Evolutionary conservation across 2,888 invertebrate genomes (phyloP).

Genomic region (Girardia tigrina): DNA sequence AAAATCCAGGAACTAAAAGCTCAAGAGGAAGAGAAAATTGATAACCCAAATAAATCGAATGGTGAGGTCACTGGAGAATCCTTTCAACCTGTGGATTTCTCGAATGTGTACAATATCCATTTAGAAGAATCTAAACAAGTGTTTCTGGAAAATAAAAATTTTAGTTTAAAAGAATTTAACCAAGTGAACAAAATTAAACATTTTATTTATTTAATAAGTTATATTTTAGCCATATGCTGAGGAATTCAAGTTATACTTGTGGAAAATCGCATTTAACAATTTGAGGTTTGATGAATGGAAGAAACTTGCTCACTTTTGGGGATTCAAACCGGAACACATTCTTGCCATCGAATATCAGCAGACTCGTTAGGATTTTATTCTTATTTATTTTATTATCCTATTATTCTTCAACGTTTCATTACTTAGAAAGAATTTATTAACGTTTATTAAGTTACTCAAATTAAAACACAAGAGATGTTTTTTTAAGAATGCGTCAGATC

Average conservation of each 20-base stretch:
- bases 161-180: neutral
- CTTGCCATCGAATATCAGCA: constrained; percentile 62
- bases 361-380: constrained; percentile 56
- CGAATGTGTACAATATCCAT: neutral
- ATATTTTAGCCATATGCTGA: constrained; percentile 41
- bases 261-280: constrained; percentile 52
- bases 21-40: neutral
- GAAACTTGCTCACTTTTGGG: constrained; percentile 58
- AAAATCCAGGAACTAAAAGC: neutral
- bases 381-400: neutral
- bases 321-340: constrained; percentile 60
- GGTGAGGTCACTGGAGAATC: neutral
- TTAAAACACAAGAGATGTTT: too few relatives aligned
- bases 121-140: constrained; percentile 13
- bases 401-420: neutral
- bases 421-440: too few relatives aligned
- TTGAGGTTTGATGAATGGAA: constrained; percentile 59
- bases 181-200: neutral
- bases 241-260: constrained; percentile 47
- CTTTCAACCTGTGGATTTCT: neutral
- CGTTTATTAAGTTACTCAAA: too few relatives aligned
- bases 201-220: neutral
- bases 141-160: neutral
- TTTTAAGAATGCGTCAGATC: too few relatives aligned
- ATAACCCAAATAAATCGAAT: neutral